A percentile compares a stretch with the other conserved stretches of the same genome.
These are phyloP conservation scores for Lepus americanus DNA, from an alignment of 2,113 vertebrate genomes.

Conservation along the genomic window DNA sequence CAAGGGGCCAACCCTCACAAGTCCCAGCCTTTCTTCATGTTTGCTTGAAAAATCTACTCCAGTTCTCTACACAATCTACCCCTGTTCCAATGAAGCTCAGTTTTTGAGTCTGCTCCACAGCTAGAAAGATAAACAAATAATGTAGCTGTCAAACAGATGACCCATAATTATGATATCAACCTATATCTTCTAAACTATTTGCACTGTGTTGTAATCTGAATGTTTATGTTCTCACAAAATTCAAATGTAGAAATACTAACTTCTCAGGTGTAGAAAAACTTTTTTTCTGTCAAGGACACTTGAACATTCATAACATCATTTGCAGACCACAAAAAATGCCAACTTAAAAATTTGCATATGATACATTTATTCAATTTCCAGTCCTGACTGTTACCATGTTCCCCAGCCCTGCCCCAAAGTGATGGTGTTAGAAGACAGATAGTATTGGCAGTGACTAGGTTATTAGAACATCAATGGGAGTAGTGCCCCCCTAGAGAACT, in stretches of 20 bases:
- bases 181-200: neutral
- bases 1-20: neutral
- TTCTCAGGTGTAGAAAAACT: too few relatives aligned
- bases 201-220: neutral
- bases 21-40: neutral
- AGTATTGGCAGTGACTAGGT: neutral
- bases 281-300: too few relatives aligned
- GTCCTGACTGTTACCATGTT: too few relatives aligned
- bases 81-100: neutral
- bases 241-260: neutral
- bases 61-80: fast-evolving
- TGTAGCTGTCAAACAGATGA: neutral
- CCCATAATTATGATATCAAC: neutral
- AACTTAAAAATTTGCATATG: too few relatives aligned
- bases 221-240: neutral
- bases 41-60: neutral
- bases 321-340: too few relatives aligned
- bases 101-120: neutral
- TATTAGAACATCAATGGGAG: neutral
- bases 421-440: neutral
- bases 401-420: neutral
- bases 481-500: neutral
- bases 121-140: neutral
- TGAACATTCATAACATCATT: too few relatives aligned
- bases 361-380: too few relatives aligned